phyloP scores from a whole-genome alignment of 2,888 invertebrate genomes.

The Amblyjoppa proteus region DNA sequence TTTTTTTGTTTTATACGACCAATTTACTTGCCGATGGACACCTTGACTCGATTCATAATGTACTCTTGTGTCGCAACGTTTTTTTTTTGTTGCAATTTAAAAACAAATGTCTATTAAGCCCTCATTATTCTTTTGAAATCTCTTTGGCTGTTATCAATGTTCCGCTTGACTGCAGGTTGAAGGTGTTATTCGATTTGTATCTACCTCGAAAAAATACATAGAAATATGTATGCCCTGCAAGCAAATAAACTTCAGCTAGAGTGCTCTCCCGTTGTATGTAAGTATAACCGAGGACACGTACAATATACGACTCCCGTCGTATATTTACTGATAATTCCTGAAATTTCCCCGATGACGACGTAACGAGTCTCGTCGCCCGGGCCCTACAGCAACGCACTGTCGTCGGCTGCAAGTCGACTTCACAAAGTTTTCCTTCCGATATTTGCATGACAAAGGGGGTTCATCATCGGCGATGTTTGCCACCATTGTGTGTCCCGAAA shows the following conservation, averaged over 20 bases:
- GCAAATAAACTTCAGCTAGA: neutral
- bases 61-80: constrained; percentile 16
- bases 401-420: constrained; percentile 41
- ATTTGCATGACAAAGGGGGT: constrained; percentile 63
- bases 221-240: no score
- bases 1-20: constrained; percentile 35
- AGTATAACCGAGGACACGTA: neutral
- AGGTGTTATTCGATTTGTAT: neutral
- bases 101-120: neutral
- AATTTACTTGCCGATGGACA: constrained; percentile 34
- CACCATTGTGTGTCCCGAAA: constrained; percentile 23
- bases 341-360: constrained; percentile 55
- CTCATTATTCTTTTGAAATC: neutral
- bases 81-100: neutral
- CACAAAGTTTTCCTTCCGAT: constrained; percentile 57
- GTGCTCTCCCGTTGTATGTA: neutral
- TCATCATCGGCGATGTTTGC: constrained; percentile 34
- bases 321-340: constrained; percentile 38
- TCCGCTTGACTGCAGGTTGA: neutral
- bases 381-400: constrained; percentile 16
- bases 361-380: constrained; percentile 50
- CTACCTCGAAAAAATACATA: neutral
- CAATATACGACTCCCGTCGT: neutral
- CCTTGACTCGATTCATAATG: constrained; percentile 23
- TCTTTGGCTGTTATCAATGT: neutral